Conservation (phyloP, 2,113 vertebrate species). For the Atractosteus spatula region DNA sequence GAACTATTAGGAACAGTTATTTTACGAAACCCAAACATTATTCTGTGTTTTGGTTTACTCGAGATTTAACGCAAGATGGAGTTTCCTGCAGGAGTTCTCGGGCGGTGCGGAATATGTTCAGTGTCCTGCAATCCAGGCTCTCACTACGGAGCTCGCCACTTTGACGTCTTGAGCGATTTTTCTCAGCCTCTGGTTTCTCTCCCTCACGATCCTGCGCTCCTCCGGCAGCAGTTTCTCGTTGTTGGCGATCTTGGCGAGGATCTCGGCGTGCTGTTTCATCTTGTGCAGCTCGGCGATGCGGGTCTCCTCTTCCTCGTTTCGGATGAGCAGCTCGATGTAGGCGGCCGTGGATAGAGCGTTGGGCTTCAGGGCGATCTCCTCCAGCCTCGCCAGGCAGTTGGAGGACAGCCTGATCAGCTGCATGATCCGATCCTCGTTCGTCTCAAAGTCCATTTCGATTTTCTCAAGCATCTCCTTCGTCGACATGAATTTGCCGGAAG, state of each 20-base stretch:
- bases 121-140: too few species aligned
- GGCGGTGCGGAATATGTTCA: too few species aligned
- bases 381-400: conserved; percentile 26
- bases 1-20: too few species aligned
- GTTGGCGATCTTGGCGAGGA: conserved; percentile 21
- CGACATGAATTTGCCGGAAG: conserved; percentile 24
- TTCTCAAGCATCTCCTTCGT: conserved; percentile 22
- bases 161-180: too few species aligned
- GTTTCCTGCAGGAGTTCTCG: too few species aligned
- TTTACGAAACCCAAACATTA: too few species aligned
- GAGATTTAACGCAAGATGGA: too few species aligned
- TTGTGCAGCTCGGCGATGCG: conserved; percentile 22
- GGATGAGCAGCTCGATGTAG: conserved; percentile 36
- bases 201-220: too few species aligned
- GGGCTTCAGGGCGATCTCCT: conserved; percentile 37
- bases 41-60: too few species aligned
- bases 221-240: conserved; percentile 11
- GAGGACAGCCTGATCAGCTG: conserved; percentile 26
- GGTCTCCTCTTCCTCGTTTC: conserved; percentile 24
- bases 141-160: too few species aligned
- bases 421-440: conserved; percentile 9
- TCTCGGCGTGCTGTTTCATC: conserved; percentile 18
- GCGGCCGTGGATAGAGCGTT: conserved; percentile 29
- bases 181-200: too few species aligned
- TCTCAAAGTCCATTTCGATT: conserved; percentile 15